These are phyloP conservation scores for Nettapus auritus DNA, from an alignment of 2,113 vertebrate genomes.

Conservation along the genomic window DNA sequence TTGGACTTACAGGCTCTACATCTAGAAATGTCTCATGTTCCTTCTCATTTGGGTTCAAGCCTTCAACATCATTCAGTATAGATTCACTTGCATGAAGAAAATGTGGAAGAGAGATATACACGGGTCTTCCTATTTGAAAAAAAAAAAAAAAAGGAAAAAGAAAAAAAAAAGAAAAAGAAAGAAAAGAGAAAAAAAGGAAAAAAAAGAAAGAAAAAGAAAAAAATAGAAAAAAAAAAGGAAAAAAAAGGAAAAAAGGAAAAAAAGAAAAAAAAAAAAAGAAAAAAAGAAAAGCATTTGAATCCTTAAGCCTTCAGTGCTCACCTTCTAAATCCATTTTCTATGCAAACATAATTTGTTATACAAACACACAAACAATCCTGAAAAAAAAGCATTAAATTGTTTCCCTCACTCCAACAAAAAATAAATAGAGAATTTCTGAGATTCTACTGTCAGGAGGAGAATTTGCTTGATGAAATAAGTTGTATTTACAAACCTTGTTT, in stretches of 20 bases:
- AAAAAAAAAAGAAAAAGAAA: too few species aligned
- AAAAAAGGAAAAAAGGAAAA: neutral
- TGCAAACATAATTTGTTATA: neutral
- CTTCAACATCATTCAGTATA: slow-evolving; percentile 69
- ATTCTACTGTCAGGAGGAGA: neutral
- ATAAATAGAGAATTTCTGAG: neutral
- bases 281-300: neutral
- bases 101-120: slow-evolving; percentile 92
- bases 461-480: neutral
- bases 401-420: fast-evolving
- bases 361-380: neutral
- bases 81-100: slow-evolving; percentile 85
- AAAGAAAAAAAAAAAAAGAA: neutral
- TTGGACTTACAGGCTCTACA: slow-evolving; percentile 89
- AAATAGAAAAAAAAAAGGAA: neutral
- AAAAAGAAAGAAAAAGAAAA: neutral
- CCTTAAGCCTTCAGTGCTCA: neutral
- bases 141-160: neutral
- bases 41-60: slow-evolving; percentile 78
- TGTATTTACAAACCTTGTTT: neutral
- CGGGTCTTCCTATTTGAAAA: slow-evolving; percentile 77
- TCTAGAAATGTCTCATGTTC: slow-evolving; percentile 90
- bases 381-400: neutral
- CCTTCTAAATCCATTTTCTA: neutral
- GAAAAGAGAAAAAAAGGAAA: neutral